These are phyloP conservation scores for Tuberolachnus salignus DNA, from an alignment of 2,888 invertebrate species.

Conservation along the genomic window DNA sequence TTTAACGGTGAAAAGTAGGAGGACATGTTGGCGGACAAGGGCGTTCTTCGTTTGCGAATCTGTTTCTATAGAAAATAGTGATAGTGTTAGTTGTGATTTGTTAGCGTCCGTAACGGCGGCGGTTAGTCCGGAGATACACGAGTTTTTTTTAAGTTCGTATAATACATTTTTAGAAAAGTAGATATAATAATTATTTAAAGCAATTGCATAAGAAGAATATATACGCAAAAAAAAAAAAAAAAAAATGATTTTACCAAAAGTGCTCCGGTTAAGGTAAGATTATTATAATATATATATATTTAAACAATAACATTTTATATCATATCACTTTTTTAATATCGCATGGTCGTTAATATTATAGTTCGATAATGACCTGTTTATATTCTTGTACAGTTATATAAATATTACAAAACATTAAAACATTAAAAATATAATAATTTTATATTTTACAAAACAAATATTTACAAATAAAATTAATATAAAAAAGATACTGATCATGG, in stretches of 20 bases:
- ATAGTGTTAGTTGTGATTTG: conserved; percentile 51
- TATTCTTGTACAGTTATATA: too few relatives aligned
- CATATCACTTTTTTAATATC: too few relatives aligned
- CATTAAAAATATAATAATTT: too few relatives aligned
- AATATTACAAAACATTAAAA: too few relatives aligned
- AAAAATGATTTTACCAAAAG: conserved; percentile 4
- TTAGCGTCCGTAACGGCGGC: conserved; percentile 30
- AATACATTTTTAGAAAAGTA: neutral
- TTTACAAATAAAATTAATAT: too few relatives aligned
- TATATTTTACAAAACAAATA: too few relatives aligned
- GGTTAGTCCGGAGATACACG: conserved; percentile 24
- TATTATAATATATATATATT: neutral
- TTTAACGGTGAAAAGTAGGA: conserved; percentile 54
- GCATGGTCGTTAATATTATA: too few relatives aligned
- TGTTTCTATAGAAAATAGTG: conserved; percentile 32
- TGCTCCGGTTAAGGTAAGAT: conserved; percentile 28
- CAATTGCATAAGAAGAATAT: neutral
- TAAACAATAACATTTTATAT: neutral
- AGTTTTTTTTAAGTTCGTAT: neutral
- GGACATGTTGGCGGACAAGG: conserved; percentile 51
- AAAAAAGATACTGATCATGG: too few relatives aligned
- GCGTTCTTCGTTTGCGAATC: conserved; percentile 55
- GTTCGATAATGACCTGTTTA: too few relatives aligned
- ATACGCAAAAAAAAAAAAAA: too few relatives aligned
- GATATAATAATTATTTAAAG: neutral